Evolutionary conservation across 2,888 invertebrate genomes (phyloP).

Genomic region (Coenonympha glycerion): DNA sequence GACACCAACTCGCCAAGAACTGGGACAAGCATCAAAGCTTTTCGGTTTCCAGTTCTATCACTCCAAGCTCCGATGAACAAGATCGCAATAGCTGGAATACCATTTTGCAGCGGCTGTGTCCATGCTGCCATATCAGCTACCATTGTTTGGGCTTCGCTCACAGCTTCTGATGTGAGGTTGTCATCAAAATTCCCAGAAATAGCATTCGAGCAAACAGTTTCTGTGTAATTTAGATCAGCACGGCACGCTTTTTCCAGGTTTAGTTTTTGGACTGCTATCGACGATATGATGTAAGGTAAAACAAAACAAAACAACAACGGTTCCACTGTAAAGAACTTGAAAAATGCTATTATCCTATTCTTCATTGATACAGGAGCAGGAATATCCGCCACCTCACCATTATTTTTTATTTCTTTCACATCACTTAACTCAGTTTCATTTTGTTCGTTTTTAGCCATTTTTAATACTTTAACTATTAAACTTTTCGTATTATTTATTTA

Average conservation of each 20-base stretch:
- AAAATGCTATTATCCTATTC: slow-evolving; percentile 32
- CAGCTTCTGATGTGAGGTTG: slow-evolving; percentile 49
- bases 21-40: slow-evolving; percentile 74
- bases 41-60: slow-evolving; percentile 75
- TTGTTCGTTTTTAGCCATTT: slow-evolving; percentile 26
- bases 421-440: slow-evolving; percentile 24
- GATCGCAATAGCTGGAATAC: slow-evolving; percentile 74
- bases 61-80: slow-evolving; percentile 79
- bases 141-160: slow-evolving; percentile 53
- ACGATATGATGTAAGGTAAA: slow-evolving; percentile 78
- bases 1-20: slow-evolving; percentile 73
- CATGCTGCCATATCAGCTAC: slow-evolving; percentile 74
- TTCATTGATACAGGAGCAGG: slow-evolving; percentile 20
- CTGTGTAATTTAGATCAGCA: slow-evolving; percentile 64
- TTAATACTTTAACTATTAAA: neutral
- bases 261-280: slow-evolving; percentile 69
- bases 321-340: slow-evolving; percentile 76
- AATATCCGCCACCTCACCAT: slow-evolving; percentile 11
- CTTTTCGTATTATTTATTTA: neutral
- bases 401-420: slow-evolving; percentile 2
- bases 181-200: slow-evolving; percentile 45
- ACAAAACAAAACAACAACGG: slow-evolving; percentile 79
- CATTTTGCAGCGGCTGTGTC: slow-evolving; percentile 72
- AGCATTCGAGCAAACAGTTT: slow-evolving; percentile 64
- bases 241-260: slow-evolving; percentile 77